These are phyloP conservation scores for Nothocercus julius DNA, from an alignment of 2,113 vertebrate genomes.

Conservation along the genomic window DNA sequence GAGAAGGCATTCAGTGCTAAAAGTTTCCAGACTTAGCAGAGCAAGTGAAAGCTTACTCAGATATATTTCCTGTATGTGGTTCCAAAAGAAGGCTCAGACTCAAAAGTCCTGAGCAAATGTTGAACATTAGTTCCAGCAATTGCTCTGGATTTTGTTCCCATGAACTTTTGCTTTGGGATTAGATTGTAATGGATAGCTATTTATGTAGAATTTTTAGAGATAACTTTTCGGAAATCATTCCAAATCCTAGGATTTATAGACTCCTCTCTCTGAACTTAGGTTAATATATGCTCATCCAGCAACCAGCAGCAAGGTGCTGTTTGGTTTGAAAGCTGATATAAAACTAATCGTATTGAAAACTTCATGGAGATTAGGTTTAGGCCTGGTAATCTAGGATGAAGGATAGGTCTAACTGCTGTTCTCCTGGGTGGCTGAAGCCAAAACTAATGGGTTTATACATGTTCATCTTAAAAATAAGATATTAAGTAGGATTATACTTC, in stretches of 20 bases:
- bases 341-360: neutral
- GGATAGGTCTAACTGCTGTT: neutral
- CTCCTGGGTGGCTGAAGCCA: neutral
- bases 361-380: neutral
- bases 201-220: neutral
- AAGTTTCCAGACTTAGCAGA: neutral
- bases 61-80: constrained; percentile 7
- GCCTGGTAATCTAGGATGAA: neutral
- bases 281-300: neutral
- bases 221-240: neutral
- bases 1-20: neutral
- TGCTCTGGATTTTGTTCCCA: neutral
- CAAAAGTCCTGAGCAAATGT: neutral
- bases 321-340: neutral
- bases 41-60: neutral
- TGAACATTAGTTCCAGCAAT: neutral
- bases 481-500: neutral
- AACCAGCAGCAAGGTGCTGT: neutral
- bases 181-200: neutral
- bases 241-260: neutral
- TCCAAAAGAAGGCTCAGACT: neutral
- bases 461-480: neutral
- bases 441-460: neutral
- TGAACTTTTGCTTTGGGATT: neutral
- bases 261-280: neutral